Evolutionary conservation across 2,888 invertebrate species (phyloP).

Genomic region (Zhuqinia jingwanae): DNA sequence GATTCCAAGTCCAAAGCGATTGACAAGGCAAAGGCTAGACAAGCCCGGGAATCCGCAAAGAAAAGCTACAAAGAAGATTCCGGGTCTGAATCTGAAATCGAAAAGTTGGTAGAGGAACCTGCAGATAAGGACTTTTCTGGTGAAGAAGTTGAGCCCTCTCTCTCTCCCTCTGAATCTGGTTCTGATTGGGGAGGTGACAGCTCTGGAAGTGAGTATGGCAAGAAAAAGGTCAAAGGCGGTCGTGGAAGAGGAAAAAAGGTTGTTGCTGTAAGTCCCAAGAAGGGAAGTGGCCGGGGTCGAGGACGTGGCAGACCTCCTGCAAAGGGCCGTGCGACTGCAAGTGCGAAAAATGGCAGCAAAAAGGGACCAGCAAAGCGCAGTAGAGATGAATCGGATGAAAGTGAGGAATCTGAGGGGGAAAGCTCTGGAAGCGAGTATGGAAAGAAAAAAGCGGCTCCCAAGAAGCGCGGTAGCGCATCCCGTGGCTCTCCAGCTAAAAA

Average conservation of each 20-base stretch:
- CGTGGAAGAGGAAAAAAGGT: conserved; percentile 63
- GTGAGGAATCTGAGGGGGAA: conserved; percentile 73
- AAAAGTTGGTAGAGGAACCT: conserved; percentile 47
- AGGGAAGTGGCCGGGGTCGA: conserved; percentile 44
- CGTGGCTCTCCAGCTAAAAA: conserved; percentile 62
- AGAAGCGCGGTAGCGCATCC: conserved; percentile 60
- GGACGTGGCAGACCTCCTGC: conserved; percentile 68
- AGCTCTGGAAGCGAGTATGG: conserved; percentile 78
- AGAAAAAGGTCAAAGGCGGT: conserved; percentile 63
- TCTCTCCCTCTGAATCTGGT: conserved; percentile 66
- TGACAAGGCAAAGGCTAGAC: conserved; percentile 66
- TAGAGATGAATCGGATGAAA: conserved; percentile 71
- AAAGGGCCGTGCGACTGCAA: conserved; percentile 27
- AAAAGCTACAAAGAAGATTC: conserved; percentile 73
- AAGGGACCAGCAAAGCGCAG: conserved; percentile 70
- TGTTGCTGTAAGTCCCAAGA: conserved; percentile 42
- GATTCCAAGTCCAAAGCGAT: conserved; percentile 63
- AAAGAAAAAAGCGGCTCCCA: conserved; percentile 71
- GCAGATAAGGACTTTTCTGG: conserved; percentile 68
- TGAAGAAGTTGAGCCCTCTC: conserved; percentile 56
- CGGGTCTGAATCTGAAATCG: conserved; percentile 64
- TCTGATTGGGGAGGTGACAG: conserved; percentile 73
- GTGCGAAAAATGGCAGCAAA: conserved; percentile 60
- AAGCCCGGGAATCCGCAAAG: conserved; percentile 63
- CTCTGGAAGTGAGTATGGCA: conserved; percentile 75